These are phyloP conservation scores for Subanguina moxae DNA, from an alignment of 1,140 invertebrate species.

Conservation along the genomic window DNA sequence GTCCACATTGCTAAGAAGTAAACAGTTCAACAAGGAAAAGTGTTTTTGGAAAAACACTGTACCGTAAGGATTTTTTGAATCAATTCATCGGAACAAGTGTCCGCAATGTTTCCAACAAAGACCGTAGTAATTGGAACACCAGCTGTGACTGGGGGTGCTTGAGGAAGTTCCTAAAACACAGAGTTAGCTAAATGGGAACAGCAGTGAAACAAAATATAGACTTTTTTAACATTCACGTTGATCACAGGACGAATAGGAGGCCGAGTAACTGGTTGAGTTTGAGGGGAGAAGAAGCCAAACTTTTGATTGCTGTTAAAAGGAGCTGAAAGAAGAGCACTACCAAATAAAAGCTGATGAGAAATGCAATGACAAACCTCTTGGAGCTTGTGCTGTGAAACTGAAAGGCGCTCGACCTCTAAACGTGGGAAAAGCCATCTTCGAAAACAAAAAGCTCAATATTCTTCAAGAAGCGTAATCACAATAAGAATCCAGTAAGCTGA, in stretches of 20 bases:
- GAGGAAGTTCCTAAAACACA: background rate
- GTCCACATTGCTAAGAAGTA: constrained; percentile 69
- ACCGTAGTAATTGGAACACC: constrained; percentile 72
- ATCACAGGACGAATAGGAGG: background rate
- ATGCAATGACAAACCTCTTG: too few relatives aligned
- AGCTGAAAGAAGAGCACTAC: background rate
- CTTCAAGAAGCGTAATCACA: too few relatives aligned
- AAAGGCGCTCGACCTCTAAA: too few relatives aligned
- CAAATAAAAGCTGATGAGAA: too few relatives aligned
- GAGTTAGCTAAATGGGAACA: background rate
- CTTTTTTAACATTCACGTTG: constrained; percentile 1
- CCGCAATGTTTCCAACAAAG: constrained; percentile 96
- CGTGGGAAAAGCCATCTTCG: too few relatives aligned
- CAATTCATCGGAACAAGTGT: constrained; percentile 87
- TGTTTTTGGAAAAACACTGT: constrained; percentile 27
- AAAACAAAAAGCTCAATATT: too few relatives aligned
- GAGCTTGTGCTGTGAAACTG: too few relatives aligned
- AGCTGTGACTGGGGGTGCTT: background rate
- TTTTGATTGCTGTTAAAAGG: constrained; percentile 1
- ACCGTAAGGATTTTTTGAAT: constrained; percentile 79
- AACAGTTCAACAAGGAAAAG: constrained; percentile 4
- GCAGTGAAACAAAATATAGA: background rate
- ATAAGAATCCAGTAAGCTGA: too few relatives aligned
- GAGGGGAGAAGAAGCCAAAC: background rate
- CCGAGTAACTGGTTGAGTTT: background rate